Evolutionary conservation across 1,140 invertebrate species (phyloP).

Genomic region (Drosophila nikananu): DNA sequence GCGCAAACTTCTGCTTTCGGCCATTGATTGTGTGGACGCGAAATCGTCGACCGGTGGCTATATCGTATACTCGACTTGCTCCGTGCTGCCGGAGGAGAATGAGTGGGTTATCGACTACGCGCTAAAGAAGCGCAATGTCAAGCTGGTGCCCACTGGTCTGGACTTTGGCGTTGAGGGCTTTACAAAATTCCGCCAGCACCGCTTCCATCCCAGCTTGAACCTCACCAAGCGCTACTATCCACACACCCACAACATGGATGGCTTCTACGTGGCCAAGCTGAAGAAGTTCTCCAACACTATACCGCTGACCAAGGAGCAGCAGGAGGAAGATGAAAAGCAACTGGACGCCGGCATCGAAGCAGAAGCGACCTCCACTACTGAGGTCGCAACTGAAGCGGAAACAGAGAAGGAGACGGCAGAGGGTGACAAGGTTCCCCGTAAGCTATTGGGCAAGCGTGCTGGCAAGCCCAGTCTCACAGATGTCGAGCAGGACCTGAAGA

Average conservation of each 20-base stretch:
- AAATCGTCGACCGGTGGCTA: slow-evolving; percentile 96
- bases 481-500: slow-evolving; percentile 71
- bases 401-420: slow-evolving; percentile 57
- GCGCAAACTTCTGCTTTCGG: slow-evolving; percentile 95
- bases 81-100: slow-evolving; percentile 99
- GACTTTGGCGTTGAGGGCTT: slow-evolving; percentile 99
- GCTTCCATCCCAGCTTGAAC: slow-evolving; percentile 97
- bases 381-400: neutral
- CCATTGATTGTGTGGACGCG: slow-evolving; percentile 98
- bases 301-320: slow-evolving; percentile 86
- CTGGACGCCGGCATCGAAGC: slow-evolving; percentile 73
- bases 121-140: slow-evolving; percentile 96
- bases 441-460: slow-evolving; percentile 76
- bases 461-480: slow-evolving; percentile 77
- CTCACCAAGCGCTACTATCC: slow-evolving; percentile 97
- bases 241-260: slow-evolving; percentile 99
- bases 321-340: slow-evolving; percentile 85
- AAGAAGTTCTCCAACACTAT: slow-evolving; percentile 97
- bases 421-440: slow-evolving; percentile 60
- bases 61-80: slow-evolving; percentile 99
- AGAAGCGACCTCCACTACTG: neutral
- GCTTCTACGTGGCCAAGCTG: slow-evolving; percentile 99
- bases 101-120: slow-evolving; percentile 99
- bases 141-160: slow-evolving; percentile 96
- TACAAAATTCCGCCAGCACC: slow-evolving; percentile 93